These are phyloP conservation scores for Scylla paramamosain DNA, from an alignment of 1,140 invertebrate genomes.

Conservation along the genomic window DNA sequence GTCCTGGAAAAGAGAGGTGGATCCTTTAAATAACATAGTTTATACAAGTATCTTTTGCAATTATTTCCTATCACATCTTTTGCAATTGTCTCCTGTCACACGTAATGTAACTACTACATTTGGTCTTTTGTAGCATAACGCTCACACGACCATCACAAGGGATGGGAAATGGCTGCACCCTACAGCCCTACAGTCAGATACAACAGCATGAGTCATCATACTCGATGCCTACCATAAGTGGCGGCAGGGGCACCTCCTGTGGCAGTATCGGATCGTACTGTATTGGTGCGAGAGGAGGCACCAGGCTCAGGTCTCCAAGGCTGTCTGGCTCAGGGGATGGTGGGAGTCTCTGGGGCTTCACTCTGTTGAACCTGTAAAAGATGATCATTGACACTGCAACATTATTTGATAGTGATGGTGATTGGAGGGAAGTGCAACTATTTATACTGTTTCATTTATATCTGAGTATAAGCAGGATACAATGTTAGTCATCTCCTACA, in stretches of 20 bases:
- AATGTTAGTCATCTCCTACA: not conserved
- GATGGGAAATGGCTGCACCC: too few relatives aligned
- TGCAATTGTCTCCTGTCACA: too few relatives aligned
- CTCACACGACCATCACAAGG: too few relatives aligned
- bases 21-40: too few relatives aligned
- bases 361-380: slow-evolving; percentile 62
- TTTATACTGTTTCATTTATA: too few relatives aligned
- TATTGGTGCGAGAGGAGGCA: slow-evolving; percentile 56
- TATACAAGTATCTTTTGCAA: too few relatives aligned
- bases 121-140: too few relatives aligned
- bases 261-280: slow-evolving; percentile 68
- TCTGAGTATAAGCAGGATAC: not conserved
- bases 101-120: too few relatives aligned
- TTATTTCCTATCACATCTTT: too few relatives aligned
- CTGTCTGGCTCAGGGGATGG: slow-evolving; percentile 43
- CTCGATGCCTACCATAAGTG: slow-evolving; percentile 55
- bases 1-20: slow-evolving; percentile 35
- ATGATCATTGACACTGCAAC: not conserved
- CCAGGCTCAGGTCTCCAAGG: not conserved
- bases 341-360: not conserved
- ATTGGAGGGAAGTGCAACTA: not conserved
- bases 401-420: not conserved
- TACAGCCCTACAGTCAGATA: too few relatives aligned
- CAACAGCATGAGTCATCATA: too few relatives aligned
- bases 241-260: slow-evolving; percentile 60